Percentiles rank a stretch among this genome's conserved stretches.
phyloP scores from a whole-genome alignment of 2,113 vertebrate genomes.

The Laticauda colubrina region DNA sequence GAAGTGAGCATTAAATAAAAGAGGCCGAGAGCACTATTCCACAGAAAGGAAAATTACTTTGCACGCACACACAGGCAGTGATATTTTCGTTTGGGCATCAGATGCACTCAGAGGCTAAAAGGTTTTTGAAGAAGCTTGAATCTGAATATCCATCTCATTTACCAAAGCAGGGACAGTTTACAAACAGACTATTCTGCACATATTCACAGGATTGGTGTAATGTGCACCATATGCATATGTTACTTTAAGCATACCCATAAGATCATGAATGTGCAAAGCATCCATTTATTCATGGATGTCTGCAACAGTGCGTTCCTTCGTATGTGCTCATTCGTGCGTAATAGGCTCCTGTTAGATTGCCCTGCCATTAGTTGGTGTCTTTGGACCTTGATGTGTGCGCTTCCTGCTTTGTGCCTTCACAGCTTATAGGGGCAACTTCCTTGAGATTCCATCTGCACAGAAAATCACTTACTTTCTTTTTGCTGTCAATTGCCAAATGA shows the following conservation, averaged over 20 bases:
- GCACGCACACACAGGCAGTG: background rate
- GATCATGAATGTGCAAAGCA: background rate
- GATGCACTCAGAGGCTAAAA: background rate
- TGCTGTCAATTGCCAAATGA: background rate
- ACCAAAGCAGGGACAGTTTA: background rate
- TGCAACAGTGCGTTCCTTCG: background rate
- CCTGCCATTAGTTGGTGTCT: background rate
- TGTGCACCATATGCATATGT: background rate
- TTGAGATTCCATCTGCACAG: background rate
- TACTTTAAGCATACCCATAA: no score
- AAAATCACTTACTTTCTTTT: background rate
- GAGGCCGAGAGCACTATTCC: no score
- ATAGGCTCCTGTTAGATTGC: background rate
- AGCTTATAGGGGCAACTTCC: background rate
- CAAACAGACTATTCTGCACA: background rate
- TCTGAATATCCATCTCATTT: background rate
- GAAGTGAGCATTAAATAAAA: background rate
- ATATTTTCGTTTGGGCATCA: no score
- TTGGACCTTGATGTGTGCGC: background rate
- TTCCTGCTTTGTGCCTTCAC: background rate
- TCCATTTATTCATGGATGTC: background rate
- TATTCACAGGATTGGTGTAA: background rate
- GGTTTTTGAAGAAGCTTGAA: background rate
- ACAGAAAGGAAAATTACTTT: background rate
- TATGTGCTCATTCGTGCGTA: background rate